Evolutionary conservation across 2,888 invertebrate genomes (phyloP).

Genomic region (Anodontia alba): DNA sequence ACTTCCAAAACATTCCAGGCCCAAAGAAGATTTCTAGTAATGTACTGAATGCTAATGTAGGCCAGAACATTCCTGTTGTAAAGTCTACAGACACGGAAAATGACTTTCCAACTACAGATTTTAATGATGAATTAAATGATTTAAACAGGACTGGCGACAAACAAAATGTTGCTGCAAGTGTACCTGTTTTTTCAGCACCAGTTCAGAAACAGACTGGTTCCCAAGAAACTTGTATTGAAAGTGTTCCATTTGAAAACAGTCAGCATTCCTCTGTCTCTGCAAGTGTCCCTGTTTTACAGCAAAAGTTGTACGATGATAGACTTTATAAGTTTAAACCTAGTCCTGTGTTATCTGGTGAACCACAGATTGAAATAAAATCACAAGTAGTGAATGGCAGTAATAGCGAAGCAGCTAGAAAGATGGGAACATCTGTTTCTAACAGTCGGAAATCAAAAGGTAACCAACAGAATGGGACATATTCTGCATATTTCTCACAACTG

Average conservation of each 20-base stretch:
- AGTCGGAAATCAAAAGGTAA: not conserved
- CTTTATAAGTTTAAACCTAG: constrained; percentile 15
- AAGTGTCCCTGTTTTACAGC: constrained; percentile 59
- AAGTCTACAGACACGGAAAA: constrained; percentile 77
- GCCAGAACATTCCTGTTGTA: constrained; percentile 67
- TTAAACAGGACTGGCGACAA: constrained; percentile 72
- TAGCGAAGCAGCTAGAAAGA: not conserved
- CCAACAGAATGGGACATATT: not conserved
- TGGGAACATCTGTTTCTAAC: not conserved
- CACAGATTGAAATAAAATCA: constrained; percentile 18
- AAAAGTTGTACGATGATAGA: constrained; percentile 61
- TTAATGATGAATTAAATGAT: constrained; percentile 80
- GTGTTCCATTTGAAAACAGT: constrained; percentile 19
- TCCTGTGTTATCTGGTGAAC: constrained; percentile 6
- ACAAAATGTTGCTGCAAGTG: constrained; percentile 51
- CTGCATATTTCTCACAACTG: not conserved
- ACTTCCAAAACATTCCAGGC: not conserved
- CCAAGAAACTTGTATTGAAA: constrained; percentile 12
- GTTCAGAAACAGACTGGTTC: constrained; percentile 31
- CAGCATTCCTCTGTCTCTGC: constrained; percentile 50
- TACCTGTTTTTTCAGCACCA: constrained; percentile 48
- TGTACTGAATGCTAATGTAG: constrained; percentile 1
- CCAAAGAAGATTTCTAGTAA: not conserved
- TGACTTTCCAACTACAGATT: constrained; percentile 79
- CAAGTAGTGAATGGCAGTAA: not conserved